Conservation (phyloP, 2,113 vertebrate species). For the Corvus moneduloides region DNA sequence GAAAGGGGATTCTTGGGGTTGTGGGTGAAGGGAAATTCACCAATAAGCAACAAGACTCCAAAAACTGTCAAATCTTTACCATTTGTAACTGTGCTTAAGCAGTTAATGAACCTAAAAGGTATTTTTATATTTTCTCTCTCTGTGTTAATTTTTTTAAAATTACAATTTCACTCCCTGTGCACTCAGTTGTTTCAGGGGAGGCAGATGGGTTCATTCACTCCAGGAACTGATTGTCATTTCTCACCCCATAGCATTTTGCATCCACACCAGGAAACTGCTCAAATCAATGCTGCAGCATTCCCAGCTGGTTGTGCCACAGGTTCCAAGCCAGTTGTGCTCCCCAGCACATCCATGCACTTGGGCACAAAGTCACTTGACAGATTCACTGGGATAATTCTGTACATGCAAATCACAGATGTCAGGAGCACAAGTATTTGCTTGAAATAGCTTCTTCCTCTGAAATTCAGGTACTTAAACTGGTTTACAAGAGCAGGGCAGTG, state of each 20-base stretch:
- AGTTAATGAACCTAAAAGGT: background rate
- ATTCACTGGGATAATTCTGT: background rate
- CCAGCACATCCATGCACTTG: background rate
- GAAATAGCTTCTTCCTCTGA: background rate
- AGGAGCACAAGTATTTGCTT: background rate
- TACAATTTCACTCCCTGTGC: background rate
- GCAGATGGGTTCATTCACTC: background rate
- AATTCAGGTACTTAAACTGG: background rate
- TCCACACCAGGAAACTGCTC: background rate
- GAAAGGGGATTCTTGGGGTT: background rate
- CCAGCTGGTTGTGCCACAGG: background rate
- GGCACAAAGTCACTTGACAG: background rate
- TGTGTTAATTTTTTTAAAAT: background rate
- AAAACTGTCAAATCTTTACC: background rate
- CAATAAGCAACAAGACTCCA: background rate
- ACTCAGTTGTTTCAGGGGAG: background rate
- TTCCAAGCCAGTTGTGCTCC: background rate
- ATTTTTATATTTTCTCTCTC: background rate
- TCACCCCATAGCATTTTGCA: background rate
- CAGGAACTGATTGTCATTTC: background rate
- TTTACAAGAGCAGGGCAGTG: background rate
- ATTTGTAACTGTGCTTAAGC: background rate
- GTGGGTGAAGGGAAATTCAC: background rate
- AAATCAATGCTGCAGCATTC: accelerated
- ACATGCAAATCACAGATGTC: background rate